Evolutionary conservation across 2,888 invertebrate genomes (phyloP).

Genomic region (Drosophila koepferae): DNA sequence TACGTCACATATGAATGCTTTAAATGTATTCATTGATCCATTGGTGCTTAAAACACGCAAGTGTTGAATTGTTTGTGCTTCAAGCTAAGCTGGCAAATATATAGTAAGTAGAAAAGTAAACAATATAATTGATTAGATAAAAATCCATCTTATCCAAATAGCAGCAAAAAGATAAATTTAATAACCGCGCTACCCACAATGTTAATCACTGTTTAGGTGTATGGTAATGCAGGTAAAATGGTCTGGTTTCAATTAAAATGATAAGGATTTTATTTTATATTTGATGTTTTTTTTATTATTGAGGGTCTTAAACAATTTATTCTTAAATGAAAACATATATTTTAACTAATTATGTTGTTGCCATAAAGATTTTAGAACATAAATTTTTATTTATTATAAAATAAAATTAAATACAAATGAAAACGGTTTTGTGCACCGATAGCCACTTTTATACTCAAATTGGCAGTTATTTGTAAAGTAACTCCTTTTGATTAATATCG

Average conservation of each 20-base stretch:
- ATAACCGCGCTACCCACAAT: conserved; percentile 10
- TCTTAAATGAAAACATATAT: background rate
- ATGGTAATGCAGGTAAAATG: background rate
- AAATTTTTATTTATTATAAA: background rate
- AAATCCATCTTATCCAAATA: conserved; percentile 50
- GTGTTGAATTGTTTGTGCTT: conserved; percentile 2
- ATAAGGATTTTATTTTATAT: background rate
- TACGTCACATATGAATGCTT: background rate
- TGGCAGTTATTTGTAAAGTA: background rate
- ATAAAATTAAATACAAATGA: background rate
- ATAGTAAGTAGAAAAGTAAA: conserved; percentile 40
- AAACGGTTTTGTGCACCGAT: background rate
- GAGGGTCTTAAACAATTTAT: too few species aligned
- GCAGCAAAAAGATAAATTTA: conserved; percentile 37
- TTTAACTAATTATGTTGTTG: too few species aligned
- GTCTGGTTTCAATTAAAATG: background rate
- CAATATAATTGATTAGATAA: conserved; percentile 60
- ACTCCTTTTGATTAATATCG: conserved; percentile 4
- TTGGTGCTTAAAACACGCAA: conserved; percentile 3
- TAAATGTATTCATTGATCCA: conserved; percentile 4
- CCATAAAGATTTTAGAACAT: background rate
- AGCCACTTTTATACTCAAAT: background rate
- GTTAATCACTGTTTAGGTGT: conserved; percentile 17
- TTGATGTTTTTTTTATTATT: background rate
- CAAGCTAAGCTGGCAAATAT: conserved; percentile 29